Conservation (phyloP, 1,140 invertebrate species). For the Sarcophaga peregrina region DNA sequence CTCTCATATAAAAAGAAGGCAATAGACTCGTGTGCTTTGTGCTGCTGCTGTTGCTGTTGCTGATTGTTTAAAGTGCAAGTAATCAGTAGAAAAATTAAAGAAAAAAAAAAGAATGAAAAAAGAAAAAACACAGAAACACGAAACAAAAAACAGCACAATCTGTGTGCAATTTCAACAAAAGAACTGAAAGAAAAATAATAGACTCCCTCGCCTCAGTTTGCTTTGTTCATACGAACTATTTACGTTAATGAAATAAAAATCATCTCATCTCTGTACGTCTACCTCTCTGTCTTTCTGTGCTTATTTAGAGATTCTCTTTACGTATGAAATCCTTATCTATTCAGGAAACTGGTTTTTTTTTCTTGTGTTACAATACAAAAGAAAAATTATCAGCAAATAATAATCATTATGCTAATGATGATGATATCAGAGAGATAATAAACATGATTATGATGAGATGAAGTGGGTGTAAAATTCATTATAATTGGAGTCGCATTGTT, state of each 20-base stretch:
- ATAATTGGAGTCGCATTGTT: not conserved
- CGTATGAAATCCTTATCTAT: too few relatives aligned
- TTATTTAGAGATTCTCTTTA: too few relatives aligned
- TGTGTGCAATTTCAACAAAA: too few relatives aligned
- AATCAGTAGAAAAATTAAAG: not conserved
- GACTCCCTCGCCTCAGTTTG: too few relatives aligned
- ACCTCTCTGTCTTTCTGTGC: not conserved
- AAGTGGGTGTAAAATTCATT: too few relatives aligned
- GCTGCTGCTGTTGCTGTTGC: not conserved
- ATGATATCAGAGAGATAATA: not conserved
- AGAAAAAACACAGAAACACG: too few relatives aligned
- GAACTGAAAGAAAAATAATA: too few relatives aligned
- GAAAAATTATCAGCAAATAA: not conserved
- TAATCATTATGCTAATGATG: not conserved
- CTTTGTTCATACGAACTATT: too few relatives aligned
- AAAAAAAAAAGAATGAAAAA: too few relatives aligned
- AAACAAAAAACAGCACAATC: too few relatives aligned
- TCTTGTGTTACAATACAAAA: not conserved
- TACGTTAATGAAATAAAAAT: not conserved
- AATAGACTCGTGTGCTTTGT: not conserved
- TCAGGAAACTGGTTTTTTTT: not conserved
- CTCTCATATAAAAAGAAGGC: too few relatives aligned
- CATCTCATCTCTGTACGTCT: not conserved
- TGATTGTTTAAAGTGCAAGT: constrained; percentile 24
- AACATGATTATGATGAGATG: not conserved